Base-by-base conservation (phyloP, 2,888 invertebrate species). In the Elysia crispata region DNA sequence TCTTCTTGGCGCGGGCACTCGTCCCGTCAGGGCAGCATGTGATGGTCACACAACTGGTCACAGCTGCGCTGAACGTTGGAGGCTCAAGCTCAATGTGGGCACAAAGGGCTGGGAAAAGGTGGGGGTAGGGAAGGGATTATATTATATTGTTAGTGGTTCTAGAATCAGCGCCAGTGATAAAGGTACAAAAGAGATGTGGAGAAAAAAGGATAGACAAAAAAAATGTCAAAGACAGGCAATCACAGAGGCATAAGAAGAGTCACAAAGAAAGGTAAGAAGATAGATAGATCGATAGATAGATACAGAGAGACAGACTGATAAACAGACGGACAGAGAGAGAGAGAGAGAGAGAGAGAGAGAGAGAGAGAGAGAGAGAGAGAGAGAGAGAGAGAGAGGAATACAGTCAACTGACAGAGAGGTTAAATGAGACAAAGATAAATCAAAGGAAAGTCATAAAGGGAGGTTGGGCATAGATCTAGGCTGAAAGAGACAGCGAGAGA, bases 1-100 rank as follows among this genome's bases (percentile, higher is more conserved):
- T 79, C 54, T 79, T 33, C 28, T 31, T 79, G n/a, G 79, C 79
- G 28, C 57, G 23, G 25, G 64, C 57, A 5, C 74, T 72, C 15
- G 79, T 79, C 0, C 79, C 79, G 30, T 79, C 79, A 0, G 67
- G 79, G 1, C 28, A 25, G 25, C 79, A 79, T 1, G 79, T 25
- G 23, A 79, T 23, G 6, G 41, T 18, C 20, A 79, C 57, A 1
- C 28, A 11, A 18, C 31, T 25, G 15, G 79, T 79, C 33, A 74
- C 74, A 11, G 57, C 79, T 15, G 74, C 79, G 25, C 64, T 30
- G 49, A 25, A 60, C 15, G 60, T 60, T n/a, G n/a, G 60, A 3
- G 60, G n/a, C 15, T 25, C 5, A 6, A 60, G 60, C 15, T 60
- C 60, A 15, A n/a, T 60, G 6, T 15, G 60, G n/a, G 60, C 25